phyloP scores from a whole-genome alignment of 2,797 vertebrate genomes.

The Chelidonichthys spinosus region DNA sequence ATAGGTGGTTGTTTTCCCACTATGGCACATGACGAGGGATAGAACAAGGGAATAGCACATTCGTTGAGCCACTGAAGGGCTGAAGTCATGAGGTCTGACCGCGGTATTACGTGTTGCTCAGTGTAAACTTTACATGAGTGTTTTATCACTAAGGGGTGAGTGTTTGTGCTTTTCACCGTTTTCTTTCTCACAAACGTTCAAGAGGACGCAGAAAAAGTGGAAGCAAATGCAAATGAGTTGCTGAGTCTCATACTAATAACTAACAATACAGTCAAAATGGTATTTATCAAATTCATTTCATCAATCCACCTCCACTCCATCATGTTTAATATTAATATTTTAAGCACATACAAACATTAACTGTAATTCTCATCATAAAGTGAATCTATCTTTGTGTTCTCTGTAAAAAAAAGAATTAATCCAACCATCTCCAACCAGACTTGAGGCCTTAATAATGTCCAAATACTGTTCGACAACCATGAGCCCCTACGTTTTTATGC shows the following conservation, averaged over 20 bases:
- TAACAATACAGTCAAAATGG: background rate
- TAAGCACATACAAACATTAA: background rate
- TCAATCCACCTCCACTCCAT: background rate
- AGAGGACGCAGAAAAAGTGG: too few species aligned
- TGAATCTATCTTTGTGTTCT: background rate
- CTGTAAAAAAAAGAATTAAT: background rate
- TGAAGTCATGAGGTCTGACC: background rate
- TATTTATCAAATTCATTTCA: background rate
- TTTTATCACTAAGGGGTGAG: too few species aligned
- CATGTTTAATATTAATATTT: background rate
- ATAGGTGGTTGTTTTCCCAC: background rate
- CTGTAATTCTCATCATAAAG: background rate
- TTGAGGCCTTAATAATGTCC: background rate
- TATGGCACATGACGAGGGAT: background rate
- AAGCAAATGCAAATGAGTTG: slow-evolving; percentile 5
- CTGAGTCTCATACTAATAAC: background rate
- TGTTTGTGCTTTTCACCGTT: too few species aligned
- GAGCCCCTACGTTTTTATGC: too few species aligned
- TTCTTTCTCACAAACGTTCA: too few species aligned
- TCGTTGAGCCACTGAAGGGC: background rate
- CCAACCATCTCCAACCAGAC: too few species aligned
- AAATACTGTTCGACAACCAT: background rate
- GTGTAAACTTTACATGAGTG: too few species aligned
- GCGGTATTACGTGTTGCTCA: too few species aligned
- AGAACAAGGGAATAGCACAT: background rate